A percentile compares a stretch with the other conserved stretches of the same genome.
phyloP scores from a whole-genome alignment of 2,888 invertebrate genomes.

The Anodontia alba region DNA sequence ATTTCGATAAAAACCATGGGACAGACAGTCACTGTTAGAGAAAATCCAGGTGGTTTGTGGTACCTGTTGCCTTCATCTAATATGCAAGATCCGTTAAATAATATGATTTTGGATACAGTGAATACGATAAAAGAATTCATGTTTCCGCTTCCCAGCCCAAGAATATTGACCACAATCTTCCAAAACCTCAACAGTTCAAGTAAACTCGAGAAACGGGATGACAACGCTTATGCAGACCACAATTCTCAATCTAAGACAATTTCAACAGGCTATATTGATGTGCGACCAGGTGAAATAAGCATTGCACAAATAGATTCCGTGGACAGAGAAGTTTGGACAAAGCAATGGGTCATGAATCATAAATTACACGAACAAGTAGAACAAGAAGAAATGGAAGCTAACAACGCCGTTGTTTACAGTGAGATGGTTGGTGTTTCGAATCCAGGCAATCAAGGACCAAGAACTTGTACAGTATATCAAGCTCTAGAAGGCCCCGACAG shows the following conservation, averaged over 20 bases:
- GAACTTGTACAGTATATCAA: too few relatives aligned
- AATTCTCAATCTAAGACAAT: too few relatives aligned
- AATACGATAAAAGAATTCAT: not conserved
- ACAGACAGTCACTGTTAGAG: not conserved
- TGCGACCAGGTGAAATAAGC: too few relatives aligned
- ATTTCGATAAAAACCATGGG: not conserved
- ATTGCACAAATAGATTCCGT: not conserved
- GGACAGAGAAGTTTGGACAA: not conserved
- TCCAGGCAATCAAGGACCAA: too few relatives aligned
- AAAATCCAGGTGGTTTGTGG: not conserved
- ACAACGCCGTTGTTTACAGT: not conserved
- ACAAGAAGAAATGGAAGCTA: not conserved
- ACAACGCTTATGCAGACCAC: not conserved
- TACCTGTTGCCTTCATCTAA: not conserved
- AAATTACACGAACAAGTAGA: too few relatives aligned
- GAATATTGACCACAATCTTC: not conserved
- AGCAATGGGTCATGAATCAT: not conserved
- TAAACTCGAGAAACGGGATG: not conserved
- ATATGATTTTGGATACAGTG: not conserved
- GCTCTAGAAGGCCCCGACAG: too few relatives aligned
- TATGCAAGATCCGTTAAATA: not conserved
- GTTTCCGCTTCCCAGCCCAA: not conserved
- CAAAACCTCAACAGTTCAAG: not conserved
- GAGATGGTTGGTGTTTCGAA: too few relatives aligned
- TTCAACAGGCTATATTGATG: too few relatives aligned